These are phyloP conservation scores for Drosophila cardini DNA, from an alignment of 1,140 invertebrate species.

Conservation along the genomic window DNA sequence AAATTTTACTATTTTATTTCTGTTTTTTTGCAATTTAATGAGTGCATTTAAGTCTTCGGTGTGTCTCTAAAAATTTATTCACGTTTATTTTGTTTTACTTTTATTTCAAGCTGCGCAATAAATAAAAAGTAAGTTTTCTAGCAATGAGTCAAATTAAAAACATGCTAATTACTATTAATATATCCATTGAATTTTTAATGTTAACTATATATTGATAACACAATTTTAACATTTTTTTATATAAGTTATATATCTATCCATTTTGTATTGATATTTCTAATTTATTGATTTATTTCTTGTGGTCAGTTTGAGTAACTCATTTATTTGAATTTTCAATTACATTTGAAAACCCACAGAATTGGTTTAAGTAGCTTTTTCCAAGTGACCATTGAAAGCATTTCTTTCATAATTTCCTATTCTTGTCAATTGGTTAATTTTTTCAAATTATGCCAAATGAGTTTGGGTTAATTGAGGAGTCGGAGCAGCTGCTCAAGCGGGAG, in stretches of 20 bases:
- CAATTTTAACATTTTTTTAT: background rate
- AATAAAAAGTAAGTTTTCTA: background rate
- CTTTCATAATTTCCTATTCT: conserved; percentile 62
- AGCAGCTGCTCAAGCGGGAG: conserved; percentile 19
- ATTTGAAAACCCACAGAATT: conserved; percentile 17
- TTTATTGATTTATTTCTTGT: background rate
- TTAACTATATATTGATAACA: no score
- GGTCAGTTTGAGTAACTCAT: background rate
- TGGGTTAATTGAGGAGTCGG: conserved; percentile 66
- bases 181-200: background rate
- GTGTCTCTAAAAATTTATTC: background rate
- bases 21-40: no score
- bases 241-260: no score
- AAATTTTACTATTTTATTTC: no score
- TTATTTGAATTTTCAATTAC: conserved; percentile 26
- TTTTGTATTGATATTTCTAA: background rate
- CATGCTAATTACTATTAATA: background rate
- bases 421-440: conserved; percentile 75
- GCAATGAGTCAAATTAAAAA: background rate
- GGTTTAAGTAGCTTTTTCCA: conserved; percentile 30
- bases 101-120: conserved; percentile 7
- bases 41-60: background rate
- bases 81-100: background rate
- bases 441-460: conserved; percentile 76
- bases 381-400: conserved; percentile 20